These are phyloP conservation scores for Calameuta pallipes DNA, from an alignment of 2,888 invertebrate species.

Conservation along the genomic window DNA sequence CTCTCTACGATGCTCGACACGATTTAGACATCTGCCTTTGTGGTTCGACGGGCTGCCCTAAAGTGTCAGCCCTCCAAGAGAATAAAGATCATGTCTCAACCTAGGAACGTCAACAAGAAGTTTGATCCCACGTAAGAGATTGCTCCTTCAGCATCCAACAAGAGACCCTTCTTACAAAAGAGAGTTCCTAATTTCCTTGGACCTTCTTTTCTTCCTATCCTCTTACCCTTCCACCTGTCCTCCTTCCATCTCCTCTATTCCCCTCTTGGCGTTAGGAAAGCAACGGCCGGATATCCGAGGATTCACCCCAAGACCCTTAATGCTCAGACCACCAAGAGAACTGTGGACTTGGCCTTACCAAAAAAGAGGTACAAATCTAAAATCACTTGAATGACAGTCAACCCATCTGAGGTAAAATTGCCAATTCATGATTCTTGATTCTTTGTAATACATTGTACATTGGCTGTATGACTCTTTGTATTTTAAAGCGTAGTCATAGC, in stretches of 20 bases:
- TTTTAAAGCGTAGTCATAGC: conserved; percentile 1
- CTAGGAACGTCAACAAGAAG: conserved; percentile 42
- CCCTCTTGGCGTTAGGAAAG: conserved; percentile 28
- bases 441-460: neutral
- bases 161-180: neutral
- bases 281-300: conserved; percentile 27
- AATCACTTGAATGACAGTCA: neutral
- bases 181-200: conserved; percentile 4
- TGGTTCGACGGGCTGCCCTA: conserved; percentile 40
- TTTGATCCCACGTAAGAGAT: conserved; percentile 45
- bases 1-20: neutral
- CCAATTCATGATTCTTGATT: neutral
- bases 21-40: conserved; percentile 4
- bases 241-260: conserved; percentile 15
- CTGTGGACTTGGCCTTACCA: conserved; percentile 50
- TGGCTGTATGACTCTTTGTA: neutral
- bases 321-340: conserved; percentile 39
- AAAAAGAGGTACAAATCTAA: conserved; percentile 25
- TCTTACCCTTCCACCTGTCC: neutral
- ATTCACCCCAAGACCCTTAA: conserved; percentile 40
- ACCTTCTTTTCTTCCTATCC: conserved; percentile 14
- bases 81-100: conserved; percentile 50
- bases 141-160: neutral
- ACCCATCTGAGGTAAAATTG: neutral
- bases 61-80: conserved; percentile 46